Base-by-base conservation (phyloP, 2,797 vertebrate species). In the Craterocephalus amniculus region DNA sequence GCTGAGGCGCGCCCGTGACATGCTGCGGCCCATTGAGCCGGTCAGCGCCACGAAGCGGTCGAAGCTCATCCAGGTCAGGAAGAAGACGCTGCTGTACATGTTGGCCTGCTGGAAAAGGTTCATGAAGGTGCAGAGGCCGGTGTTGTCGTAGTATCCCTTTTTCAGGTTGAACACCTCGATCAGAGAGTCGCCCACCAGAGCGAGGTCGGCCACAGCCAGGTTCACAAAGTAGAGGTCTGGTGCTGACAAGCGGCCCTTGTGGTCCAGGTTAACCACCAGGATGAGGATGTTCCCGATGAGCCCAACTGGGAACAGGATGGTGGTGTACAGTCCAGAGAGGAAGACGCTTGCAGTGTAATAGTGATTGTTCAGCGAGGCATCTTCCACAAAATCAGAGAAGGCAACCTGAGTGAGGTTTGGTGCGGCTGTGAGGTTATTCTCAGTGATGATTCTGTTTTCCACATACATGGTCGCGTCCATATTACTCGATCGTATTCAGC, bases 31-130 rank as follows among this genome's bases (percentile, higher is more conserved):
- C 83, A 94, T 89, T 8, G 93, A 87, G 73, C 91, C 89, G 0
- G 95, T 95, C 86, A 98, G 92, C 0, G 93, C 95, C 0, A 97
- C 80, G 48, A 95, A 97, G 40, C 97, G 94, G 90, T 98, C 97
- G 1, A 96, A 95, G 89, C 97, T 97, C 97, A 98, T 98, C 97
- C 97, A 98, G 4, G 97, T 97, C 59, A 97, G 90, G 87, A 97
- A 97, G 92, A 98, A 98, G 81, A 97, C 92, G 6, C 96, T 97
- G 94, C 96, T 97, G 91, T 98, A 98, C 96, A 98, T 97, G 93
- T 97, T 97, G 85, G 95, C 93, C 91, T 98, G 95, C 84, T 97
- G 95, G 88, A 97, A 97, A 56, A 98, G 90, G 0, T 96, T 95
- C 97, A 98, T 97, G 80, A 97, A 97, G 70, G 96, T 96, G 73